A percentile compares a stretch with the other conserved stretches of the same genome.
phyloP scores from a whole-genome alignment of 1,140 invertebrate genomes.

The Linepithema humile region DNA sequence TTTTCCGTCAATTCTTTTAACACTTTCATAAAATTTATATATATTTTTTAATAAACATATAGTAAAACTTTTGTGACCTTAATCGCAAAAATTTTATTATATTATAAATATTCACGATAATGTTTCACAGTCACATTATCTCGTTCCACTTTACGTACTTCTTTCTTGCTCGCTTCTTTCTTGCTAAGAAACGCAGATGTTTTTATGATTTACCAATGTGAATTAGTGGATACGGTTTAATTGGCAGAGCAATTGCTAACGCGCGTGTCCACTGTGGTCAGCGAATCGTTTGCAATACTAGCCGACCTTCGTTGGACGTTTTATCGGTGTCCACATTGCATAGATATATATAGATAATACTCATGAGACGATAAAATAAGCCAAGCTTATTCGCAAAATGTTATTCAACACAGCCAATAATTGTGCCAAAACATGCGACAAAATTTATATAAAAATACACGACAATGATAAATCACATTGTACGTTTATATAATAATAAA shows the following conservation, averaged over 20 bases:
- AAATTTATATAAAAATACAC: no score
- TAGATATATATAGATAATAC: constrained; percentile 11
- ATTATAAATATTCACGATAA: no score
- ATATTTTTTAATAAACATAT: no score
- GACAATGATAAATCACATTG: no score
- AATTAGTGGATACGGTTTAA: neutral
- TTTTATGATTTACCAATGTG: neutral
- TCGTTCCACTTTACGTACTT: neutral
- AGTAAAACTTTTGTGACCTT: no score
- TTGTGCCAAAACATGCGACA: no score
- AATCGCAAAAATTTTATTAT: neutral
- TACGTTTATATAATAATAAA: no score
- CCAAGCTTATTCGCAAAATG: neutral
- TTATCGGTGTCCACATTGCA: constrained; percentile 7
- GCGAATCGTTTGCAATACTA: neutral
- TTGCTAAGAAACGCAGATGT: neutral
- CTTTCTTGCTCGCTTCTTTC: neutral
- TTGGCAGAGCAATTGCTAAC: constrained; percentile 14
- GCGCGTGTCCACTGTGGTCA: neutral
- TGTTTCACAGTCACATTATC: neutral
- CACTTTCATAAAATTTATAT: no score
- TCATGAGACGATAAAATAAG: neutral
- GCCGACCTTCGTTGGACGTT: constrained; percentile 4
- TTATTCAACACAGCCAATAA: neutral
- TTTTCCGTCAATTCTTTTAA: no score